phyloP scores from a whole-genome alignment of 2,113 vertebrate genomes.

The Reinhardtius hippoglossoides region DNA sequence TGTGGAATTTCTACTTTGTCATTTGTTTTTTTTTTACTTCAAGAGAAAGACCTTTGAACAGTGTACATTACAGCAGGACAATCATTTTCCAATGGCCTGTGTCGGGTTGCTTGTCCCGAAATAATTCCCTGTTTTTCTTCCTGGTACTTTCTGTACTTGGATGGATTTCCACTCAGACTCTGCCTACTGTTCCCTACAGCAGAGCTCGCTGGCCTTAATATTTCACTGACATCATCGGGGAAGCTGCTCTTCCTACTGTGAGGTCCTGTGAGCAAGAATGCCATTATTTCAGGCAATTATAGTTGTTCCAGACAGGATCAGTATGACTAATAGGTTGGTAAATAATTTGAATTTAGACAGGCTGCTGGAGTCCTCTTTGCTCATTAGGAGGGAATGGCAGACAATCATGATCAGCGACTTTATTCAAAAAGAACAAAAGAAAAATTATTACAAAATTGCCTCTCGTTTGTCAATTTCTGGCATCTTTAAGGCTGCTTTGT shows the following conservation, averaged over 20 bases:
- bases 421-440: slow-evolving; percentile 3
- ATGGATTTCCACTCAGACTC: slow-evolving; percentile 34
- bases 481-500: background rate
- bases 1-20: background rate
- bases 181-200: slow-evolving; percentile 10
- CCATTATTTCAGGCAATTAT: slow-evolving; percentile 47
- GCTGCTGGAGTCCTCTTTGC: slow-evolving; percentile 28
- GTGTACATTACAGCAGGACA: background rate
- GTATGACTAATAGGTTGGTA: slow-evolving; percentile 32
- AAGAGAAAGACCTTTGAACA: background rate
- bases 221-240: slow-evolving; percentile 24
- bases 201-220: slow-evolving; percentile 9
- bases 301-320: slow-evolving; percentile 26
- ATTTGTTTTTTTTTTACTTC: background rate
- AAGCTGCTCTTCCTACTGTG: slow-evolving; percentile 11
- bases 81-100: background rate
- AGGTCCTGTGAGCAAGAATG: slow-evolving; percentile 12
- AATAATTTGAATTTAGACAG: slow-evolving; percentile 28
- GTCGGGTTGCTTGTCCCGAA: background rate
- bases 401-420: slow-evolving; percentile 15
- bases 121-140: slow-evolving; percentile 16
- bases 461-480: background rate
- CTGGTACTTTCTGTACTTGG: background rate
- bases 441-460: background rate
- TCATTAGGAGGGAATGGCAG: slow-evolving; percentile 29